A percentile compares a stretch with the other conserved stretches of the same genome.
phyloP scores from a whole-genome alignment of 2,113 vertebrate genomes.

The Mus spicilegus region DNA sequence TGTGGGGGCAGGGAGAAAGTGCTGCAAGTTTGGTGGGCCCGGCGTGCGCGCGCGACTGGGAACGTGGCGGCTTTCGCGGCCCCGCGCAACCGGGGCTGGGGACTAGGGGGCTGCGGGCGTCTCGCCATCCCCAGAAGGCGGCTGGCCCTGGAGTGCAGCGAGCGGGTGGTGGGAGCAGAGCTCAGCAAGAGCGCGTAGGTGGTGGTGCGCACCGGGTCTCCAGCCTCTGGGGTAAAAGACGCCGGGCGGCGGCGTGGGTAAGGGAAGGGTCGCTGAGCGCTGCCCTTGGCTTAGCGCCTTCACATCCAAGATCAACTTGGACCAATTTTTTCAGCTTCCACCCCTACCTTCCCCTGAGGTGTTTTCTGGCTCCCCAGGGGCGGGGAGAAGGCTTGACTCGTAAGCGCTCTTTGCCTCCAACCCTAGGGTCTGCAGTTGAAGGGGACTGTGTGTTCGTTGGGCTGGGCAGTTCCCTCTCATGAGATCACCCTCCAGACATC shows the following conservation, averaged over 20 bases:
- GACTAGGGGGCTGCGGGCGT: neutral
- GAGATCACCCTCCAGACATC: neutral
- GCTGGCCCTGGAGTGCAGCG: neutral
- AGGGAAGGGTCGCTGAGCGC: neutral
- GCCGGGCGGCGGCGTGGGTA: neutral
- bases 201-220: slow-evolving; percentile 52
- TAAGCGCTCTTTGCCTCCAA: neutral
- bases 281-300: neutral
- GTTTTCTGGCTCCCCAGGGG: neutral
- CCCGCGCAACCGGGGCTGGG: neutral
- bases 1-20: slow-evolving; percentile 80
- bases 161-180: neutral
- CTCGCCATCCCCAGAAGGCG: neutral
- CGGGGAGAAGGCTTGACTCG: neutral
- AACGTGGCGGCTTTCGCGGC: slow-evolving; percentile 69
- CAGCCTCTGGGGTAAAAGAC: slow-evolving; percentile 34
- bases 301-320: neutral
- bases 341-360: no score
- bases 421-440: neutral
- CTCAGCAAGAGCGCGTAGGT: slow-evolving; percentile 55
- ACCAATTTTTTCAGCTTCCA: slow-evolving; percentile 7
- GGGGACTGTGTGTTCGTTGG: neutral
- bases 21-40: slow-evolving; percentile 83
- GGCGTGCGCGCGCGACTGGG: slow-evolving; percentile 63
- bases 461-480: neutral